Conservation (phyloP, 2,888 invertebrate genomes). For the Cerastis rubricosa region DNA sequence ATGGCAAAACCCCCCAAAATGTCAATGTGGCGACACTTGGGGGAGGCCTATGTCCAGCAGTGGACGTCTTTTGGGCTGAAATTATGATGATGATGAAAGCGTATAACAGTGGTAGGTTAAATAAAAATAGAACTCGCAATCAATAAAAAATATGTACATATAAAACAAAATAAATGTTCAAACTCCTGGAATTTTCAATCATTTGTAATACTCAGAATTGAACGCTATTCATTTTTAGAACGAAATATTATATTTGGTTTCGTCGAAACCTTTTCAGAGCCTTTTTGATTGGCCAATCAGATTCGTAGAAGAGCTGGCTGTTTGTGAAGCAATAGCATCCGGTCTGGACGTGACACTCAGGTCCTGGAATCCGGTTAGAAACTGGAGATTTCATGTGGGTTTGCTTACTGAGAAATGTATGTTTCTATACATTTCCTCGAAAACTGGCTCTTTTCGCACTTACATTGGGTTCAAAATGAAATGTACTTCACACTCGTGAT, state of each 20-base stretch:
- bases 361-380: conserved; percentile 26
- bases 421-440: not conserved
- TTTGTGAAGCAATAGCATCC: conserved; percentile 45
- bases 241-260: conserved; percentile 60
- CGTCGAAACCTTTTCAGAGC: conserved; percentile 60
- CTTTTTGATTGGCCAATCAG: conserved; percentile 59
- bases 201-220: conserved; percentile 55
- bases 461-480: no score
- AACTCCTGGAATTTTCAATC: conserved; percentile 27
- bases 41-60: no score
- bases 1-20: no score
- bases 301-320: conserved; percentile 56
- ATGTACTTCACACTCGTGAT: no score
- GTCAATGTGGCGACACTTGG: no score
- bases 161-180: not conserved
- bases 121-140: not conserved
- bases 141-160: not conserved
- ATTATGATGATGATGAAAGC: no score
- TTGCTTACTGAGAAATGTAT: conserved; percentile 40
- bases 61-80: no score
- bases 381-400: conserved; percentile 34
- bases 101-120: not conserved
- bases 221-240: conserved; percentile 44
- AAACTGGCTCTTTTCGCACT: not conserved
- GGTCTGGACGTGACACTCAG: conserved; percentile 38